Evolutionary conservation across 2,797 vertebrate species (phyloP), one percentile per base, ranked within the genome.

Genomic region (Cyprinella venusta): DNA sequence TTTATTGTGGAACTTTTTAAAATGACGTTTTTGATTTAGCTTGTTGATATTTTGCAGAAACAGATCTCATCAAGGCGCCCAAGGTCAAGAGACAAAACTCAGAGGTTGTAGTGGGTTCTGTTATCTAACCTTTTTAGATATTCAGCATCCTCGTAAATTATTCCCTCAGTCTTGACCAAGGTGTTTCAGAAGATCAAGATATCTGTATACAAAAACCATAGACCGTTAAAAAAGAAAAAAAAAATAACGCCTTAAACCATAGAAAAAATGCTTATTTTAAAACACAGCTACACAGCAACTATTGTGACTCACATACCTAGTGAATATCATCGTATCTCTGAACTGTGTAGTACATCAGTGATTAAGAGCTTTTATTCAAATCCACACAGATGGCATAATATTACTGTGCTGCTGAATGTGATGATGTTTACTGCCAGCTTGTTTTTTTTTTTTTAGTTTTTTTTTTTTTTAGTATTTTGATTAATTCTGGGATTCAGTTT

Each of bases 401-500:
- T 77, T 52, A 69, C 19, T 42, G 52, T 36, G 67, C 65, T 78
- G 81, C 50, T 68, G 96, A 96, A 96, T 96, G 95, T 94, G 89
- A 88, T 87, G 93, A 93, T 95, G 94, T 96, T 76, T 83, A 96
- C 96, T 93, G 94, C 93, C 91, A 93, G 91, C 90, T 94, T 95
- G 93, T 69, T 56, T 83, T 81, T 79, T 84, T 91, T 48, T 48
- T 2, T 0, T 8, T 8, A n/a, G n/a, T n/a, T 40, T 93, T 92
- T 91, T 71, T 89, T 87, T 89, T 76, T 88, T 94, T 93, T 91
- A 91, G 93, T 91, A 90, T 92, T 95, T 92, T 95, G 96, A 97
- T 98, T 96, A 97, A 96, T 96, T 95, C 93, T 76, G 92, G 94
- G 95, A 96, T 96, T 96, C 95, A 89, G 89, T 91, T 93, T 92